A percentile compares a stretch with the other conserved stretches of the same genome.
Evolutionary conservation across 2,888 invertebrate species (phyloP).

Genomic region (Polietes domitor): DNA sequence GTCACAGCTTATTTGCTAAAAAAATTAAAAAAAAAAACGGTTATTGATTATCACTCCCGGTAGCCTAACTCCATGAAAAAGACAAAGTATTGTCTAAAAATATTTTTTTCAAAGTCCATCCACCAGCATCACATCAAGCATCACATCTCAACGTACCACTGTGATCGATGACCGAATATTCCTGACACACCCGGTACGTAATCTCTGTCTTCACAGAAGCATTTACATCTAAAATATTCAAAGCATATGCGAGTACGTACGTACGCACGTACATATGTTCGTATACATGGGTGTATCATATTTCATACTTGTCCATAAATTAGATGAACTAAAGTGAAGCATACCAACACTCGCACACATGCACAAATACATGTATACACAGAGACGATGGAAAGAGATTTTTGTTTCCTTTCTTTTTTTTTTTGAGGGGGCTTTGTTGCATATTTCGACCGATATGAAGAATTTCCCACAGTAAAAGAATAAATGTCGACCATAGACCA

Average conservation of each 20-base stretch:
- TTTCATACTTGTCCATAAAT: constrained; percentile 65
- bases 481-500: constrained; percentile 6
- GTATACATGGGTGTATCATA: constrained; percentile 52
- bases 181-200: constrained; percentile 29
- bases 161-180: background rate
- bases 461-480: constrained; percentile 17
- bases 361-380: background rate
- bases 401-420: constrained; percentile 36
- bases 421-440: background rate
- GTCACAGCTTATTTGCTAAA: too few species aligned
- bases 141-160: too few species aligned
- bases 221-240: constrained; percentile 61
- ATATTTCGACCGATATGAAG: constrained; percentile 18
- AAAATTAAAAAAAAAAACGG: too few species aligned
- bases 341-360: constrained; percentile 31
- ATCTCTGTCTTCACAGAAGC: constrained; percentile 44
- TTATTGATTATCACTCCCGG: too few species aligned
- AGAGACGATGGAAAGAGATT: constrained; percentile 49
- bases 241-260: constrained; percentile 48
- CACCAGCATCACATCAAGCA: too few species aligned
- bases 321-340: constrained; percentile 45
- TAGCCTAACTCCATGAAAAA: too few species aligned
- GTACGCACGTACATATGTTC: background rate
- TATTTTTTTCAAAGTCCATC: too few species aligned
- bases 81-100: too few species aligned